A percentile compares a stretch with the other conserved stretches of the same genome.
These are phyloP conservation scores for Anguilla rostrata DNA, from an alignment of 2,113 vertebrate species.

Conservation along the genomic window DNA sequence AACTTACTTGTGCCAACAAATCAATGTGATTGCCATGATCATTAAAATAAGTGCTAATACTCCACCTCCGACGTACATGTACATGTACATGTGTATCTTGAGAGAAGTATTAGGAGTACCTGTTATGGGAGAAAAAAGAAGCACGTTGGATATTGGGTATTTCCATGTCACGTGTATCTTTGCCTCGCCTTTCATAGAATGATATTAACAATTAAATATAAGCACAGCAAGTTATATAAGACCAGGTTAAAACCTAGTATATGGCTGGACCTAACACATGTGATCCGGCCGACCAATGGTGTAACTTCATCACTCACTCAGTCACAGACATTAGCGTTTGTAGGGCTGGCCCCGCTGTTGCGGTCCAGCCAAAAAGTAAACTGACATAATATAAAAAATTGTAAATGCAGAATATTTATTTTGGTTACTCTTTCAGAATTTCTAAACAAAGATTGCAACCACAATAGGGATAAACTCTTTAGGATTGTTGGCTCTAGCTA, in stretches of 20 bases:
- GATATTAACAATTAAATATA: neutral
- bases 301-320: too few species aligned
- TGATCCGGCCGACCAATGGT: too few species aligned
- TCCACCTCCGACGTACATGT: constrained; percentile 61
- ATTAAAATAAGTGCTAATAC: constrained; percentile 50
- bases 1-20: constrained; percentile 55
- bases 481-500: neutral
- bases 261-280: too few species aligned
- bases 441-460: neutral
- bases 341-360: too few species aligned
- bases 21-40: constrained; percentile 47
- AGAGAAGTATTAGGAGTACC: constrained; percentile 48
- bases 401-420: too few species aligned
- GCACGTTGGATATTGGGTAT: neutral
- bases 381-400: too few species aligned
- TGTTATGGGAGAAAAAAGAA: constrained; percentile 33
- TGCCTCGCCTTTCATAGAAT: neutral
- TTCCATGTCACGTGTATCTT: neutral
- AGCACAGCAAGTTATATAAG: too few species aligned
- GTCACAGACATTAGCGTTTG: too few species aligned
- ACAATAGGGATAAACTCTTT: neutral
- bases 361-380: too few species aligned
- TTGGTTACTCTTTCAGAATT: neutral
- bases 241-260: too few species aligned
- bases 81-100: constrained; percentile 63